Evolutionary conservation across 1,140 invertebrate genomes (phyloP).

Genomic region (Linepithema humile): DNA sequence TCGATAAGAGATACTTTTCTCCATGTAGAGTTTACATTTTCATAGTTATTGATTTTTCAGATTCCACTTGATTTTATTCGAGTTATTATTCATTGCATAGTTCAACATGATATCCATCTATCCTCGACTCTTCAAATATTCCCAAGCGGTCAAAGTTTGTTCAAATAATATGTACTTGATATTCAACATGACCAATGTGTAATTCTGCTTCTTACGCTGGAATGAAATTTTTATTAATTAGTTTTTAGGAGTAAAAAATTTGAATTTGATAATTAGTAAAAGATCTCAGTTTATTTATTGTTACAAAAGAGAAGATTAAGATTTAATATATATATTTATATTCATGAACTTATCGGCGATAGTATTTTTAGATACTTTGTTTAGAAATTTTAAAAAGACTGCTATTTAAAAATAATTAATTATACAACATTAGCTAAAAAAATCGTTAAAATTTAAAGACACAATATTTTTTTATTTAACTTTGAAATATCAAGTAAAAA

Average conservation of each 20-base stretch:
- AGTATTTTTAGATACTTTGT: not conserved
- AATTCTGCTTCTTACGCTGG: not conserved
- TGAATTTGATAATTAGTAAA: no score
- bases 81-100: not conserved
- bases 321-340: not conserved
- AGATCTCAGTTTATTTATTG: no score
- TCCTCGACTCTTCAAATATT: not conserved
- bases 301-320: not conserved
- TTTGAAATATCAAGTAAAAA: no score
- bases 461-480: no score
- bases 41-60: not conserved
- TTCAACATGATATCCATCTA: not conserved
- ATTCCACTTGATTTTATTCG: not conserved
- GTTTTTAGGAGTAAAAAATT: not conserved
- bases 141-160: not conserved
- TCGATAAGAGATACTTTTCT: slow-evolving; percentile 21
- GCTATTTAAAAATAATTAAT: no score
- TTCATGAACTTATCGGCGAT: not conserved
- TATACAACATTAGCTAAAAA: no score
- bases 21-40: slow-evolving; percentile 51
- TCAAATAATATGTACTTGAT: not conserved
- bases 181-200: not conserved
- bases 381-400: not conserved
- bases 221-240: not conserved
- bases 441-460: no score